These are phyloP conservation scores for Cheilosia scutellata DNA, from an alignment of 2,888 invertebrate species.

Conservation along the genomic window DNA sequence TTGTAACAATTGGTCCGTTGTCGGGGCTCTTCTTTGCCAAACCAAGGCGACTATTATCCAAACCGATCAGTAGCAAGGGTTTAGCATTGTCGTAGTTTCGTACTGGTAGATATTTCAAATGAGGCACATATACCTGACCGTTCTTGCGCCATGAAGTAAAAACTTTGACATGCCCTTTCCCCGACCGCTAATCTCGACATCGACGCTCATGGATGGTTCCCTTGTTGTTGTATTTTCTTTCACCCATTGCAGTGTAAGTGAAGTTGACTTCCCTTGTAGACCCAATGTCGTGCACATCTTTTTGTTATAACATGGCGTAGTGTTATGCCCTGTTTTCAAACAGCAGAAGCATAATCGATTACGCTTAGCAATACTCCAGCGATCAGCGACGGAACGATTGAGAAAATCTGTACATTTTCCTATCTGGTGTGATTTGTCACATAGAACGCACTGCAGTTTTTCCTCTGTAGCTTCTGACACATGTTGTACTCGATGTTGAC, in stretches of 20 bases:
- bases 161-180: not conserved
- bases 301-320: too few species aligned
- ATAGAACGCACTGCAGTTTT: too few species aligned
- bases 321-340: too few species aligned
- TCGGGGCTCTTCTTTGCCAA: not conserved
- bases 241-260: not conserved
- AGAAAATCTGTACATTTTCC: not conserved
- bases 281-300: too few species aligned
- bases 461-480: too few species aligned
- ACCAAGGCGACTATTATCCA: not conserved
- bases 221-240: not conserved
- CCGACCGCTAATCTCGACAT: not conserved
- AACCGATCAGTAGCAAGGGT: not conserved
- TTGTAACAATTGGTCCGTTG: not conserved
- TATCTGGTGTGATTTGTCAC: not conserved
- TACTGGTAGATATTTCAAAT: constrained; percentile 12
- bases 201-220: not conserved
- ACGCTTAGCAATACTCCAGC: not conserved
- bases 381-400: too few species aligned
- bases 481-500: too few species aligned
- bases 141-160: not conserved
- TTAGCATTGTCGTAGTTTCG: not conserved
- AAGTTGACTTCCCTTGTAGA: not conserved
- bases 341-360: too few species aligned
- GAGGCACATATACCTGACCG: not conserved